phyloP scores from a whole-genome alignment of 2,797 vertebrate genomes.

The Vireo griseus region DNA sequence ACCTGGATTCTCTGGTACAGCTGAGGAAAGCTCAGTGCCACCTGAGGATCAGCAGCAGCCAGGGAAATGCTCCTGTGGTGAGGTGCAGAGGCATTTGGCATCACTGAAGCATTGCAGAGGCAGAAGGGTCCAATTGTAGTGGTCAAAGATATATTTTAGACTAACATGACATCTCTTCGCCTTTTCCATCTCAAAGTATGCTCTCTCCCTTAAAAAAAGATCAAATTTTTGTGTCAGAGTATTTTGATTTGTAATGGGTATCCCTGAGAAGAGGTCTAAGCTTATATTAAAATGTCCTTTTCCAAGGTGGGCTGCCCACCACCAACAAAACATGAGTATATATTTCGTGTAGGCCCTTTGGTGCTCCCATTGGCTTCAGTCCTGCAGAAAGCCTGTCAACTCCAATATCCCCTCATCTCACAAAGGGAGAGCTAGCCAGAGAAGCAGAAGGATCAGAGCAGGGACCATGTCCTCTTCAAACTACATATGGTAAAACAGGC shows the following conservation, averaged over 20 bases:
- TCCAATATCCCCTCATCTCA: not conserved
- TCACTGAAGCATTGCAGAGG: not conserved
- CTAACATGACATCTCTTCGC: not conserved
- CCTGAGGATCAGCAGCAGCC: not conserved
- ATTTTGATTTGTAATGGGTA: not conserved
- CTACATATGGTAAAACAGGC: not conserved
- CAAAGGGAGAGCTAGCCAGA: not conserved
- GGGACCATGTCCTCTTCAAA: not conserved
- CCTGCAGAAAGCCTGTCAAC: not conserved
- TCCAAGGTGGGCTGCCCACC: not conserved
- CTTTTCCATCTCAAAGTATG: not conserved
- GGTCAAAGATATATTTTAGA: not conserved
- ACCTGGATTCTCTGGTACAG: not conserved
- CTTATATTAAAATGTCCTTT: not conserved
- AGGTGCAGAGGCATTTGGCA: accelerated
- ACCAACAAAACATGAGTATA: not conserved
- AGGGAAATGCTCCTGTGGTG: not conserved
- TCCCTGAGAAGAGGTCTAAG: not conserved
- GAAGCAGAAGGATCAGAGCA: not conserved
- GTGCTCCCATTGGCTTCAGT: not conserved
- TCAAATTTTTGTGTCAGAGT: not conserved
- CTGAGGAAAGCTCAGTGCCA: not conserved
- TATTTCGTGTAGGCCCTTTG: not conserved
- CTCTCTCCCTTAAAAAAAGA: not conserved
- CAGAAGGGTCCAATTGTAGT: not conserved